Conservation (phyloP, 1,140 invertebrate species). For the Drosophila hydei region DNA sequence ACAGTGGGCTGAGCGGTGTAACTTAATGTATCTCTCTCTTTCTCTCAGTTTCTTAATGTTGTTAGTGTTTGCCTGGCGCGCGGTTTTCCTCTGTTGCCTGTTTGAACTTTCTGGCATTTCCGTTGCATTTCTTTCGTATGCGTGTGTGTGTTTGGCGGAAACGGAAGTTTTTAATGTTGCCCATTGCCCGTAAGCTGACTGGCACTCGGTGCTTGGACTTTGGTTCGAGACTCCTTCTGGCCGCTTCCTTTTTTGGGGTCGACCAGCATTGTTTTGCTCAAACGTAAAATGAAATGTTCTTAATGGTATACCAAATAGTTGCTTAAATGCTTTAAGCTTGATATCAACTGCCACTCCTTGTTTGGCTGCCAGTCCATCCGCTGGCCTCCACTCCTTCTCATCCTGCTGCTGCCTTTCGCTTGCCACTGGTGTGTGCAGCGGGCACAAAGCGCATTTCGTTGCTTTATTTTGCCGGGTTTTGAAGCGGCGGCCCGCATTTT, state of each 20-base stretch:
- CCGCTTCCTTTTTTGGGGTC: not conserved
- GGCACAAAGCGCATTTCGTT: slow-evolving; percentile 60
- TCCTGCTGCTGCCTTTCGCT: too few species aligned
- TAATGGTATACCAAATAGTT: slow-evolving; percentile 48
- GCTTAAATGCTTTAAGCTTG: slow-evolving; percentile 59
- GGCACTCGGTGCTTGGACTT: slow-evolving; percentile 8
- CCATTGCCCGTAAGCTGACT: slow-evolving; percentile 62
- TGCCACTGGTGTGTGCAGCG: slow-evolving; percentile 11
- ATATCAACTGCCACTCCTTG: slow-evolving; percentile 1
- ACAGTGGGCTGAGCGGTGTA: slow-evolving; percentile 1
- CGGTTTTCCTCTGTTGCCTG: slow-evolving; percentile 68
- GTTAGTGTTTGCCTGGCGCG: slow-evolving; percentile 74
- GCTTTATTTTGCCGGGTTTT: slow-evolving; percentile 52
- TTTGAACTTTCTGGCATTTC: slow-evolving; percentile 81
- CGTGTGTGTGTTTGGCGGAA: slow-evolving; percentile 57
- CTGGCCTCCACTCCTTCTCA: not conserved
- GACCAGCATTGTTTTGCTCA: slow-evolving; percentile 62
- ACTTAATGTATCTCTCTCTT: slow-evolving; percentile 18
- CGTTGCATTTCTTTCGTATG: slow-evolving; percentile 74
- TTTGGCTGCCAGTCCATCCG: not conserved
- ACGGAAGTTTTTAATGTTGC: slow-evolving; percentile 81
- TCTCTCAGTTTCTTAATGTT: slow-evolving; percentile 58
- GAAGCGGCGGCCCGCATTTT: slow-evolving; percentile 66
- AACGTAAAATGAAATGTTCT: slow-evolving; percentile 72
- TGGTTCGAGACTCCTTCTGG: not conserved